These are phyloP conservation scores for Diploscapter pachys DNA, from an alignment of 1,140 invertebrate genomes.

Conservation along the genomic window DNA sequence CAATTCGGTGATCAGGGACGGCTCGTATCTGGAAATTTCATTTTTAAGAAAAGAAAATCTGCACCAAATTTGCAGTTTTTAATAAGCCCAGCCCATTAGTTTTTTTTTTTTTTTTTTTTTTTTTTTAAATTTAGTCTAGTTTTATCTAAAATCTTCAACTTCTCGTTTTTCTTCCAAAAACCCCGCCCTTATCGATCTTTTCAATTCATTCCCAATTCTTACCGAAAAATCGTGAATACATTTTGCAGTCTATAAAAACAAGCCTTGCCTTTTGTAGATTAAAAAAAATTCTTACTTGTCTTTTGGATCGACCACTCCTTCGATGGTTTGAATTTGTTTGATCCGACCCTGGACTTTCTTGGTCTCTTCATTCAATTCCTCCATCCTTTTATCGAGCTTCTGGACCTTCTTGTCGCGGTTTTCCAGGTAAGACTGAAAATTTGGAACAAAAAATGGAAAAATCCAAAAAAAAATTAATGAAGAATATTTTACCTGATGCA, in stretches of 20 bases:
- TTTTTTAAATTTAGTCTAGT: background rate
- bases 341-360: background rate
- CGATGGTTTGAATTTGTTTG: too few relatives aligned
- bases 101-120: constrained; percentile 28
- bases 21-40: constrained; percentile 37
- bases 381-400: constrained; percentile 24
- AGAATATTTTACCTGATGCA: constrained; percentile 39
- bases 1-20: constrained; percentile 39
- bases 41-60: background rate
- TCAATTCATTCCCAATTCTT: constrained; percentile 1
- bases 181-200: constrained; percentile 6
- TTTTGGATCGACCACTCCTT: too few relatives aligned
- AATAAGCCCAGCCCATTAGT: background rate
- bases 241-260: too few relatives aligned
- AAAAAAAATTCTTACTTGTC: too few relatives aligned
- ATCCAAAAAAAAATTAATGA: constrained; percentile 16
- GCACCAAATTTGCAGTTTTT: too few relatives aligned
- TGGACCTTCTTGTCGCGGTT: constrained; percentile 5
- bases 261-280: too few relatives aligned
- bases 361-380: constrained; percentile 4
- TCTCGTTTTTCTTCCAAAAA: constrained; percentile 19
- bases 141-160: too few relatives aligned
- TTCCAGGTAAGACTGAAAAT: constrained; percentile 18
- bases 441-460: constrained; percentile 1
- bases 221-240: background rate